A percentile compares a stretch with the other conserved stretches of the same genome.
phyloP scores from a whole-genome alignment of 2,113 vertebrate genomes.

The Gadus macrocephalus region DNA sequence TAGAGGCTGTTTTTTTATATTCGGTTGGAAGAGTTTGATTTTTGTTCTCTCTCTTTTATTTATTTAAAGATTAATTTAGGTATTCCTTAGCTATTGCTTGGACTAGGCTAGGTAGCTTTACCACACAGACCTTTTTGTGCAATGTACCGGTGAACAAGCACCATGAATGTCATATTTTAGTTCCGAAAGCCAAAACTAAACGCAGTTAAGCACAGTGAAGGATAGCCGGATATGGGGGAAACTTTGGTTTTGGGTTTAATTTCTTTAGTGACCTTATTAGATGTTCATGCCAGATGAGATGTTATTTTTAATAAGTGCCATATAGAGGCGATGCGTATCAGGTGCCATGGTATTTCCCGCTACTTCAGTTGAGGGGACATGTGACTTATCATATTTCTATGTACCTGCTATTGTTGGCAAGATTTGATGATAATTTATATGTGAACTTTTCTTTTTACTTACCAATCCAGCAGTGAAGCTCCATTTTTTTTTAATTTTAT shows the following conservation, averaged over 20 bases:
- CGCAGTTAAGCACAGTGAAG: constrained; percentile 13
- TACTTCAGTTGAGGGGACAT: constrained; percentile 24
- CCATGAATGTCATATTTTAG: constrained; percentile 54
- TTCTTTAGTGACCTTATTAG: constrained; percentile 19
- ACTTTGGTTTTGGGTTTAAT: constrained; percentile 6
- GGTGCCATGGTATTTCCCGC: constrained; percentile 2
- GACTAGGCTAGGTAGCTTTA: constrained; percentile 18
- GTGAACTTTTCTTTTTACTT: background rate
- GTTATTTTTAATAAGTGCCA: constrained; percentile 45
- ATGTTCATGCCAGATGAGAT: constrained; percentile 14
- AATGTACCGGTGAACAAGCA: constrained; percentile 40
- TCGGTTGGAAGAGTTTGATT: background rate
- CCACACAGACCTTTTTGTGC: constrained; percentile 42
- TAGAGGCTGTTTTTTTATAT: background rate
- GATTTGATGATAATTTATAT: background rate
- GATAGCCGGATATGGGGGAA: background rate
- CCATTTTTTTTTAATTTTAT: constrained; percentile 3
- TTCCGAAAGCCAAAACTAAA: constrained; percentile 62
- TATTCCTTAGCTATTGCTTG: constrained; percentile 2
- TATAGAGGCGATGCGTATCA: constrained; percentile 21
- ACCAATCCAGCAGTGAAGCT: background rate
- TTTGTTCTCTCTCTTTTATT: constrained; percentile 8
- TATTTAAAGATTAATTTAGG: background rate
- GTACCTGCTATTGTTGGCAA: background rate
- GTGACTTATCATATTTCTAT: constrained; percentile 32